Evolutionary conservation across 2,113 vertebrate species (phyloP).

Genomic region (Oreocharis arfaki): DNA sequence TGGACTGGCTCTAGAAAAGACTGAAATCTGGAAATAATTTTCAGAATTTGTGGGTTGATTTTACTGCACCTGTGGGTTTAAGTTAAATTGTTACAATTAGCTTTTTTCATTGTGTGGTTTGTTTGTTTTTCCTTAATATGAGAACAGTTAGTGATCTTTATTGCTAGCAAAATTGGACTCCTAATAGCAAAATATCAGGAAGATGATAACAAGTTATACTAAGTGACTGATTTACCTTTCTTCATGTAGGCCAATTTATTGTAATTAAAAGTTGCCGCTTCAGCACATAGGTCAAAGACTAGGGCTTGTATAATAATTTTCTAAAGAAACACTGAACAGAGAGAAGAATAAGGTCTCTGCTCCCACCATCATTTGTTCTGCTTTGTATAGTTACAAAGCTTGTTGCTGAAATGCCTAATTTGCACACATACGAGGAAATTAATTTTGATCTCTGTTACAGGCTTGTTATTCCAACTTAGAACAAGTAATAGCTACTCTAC

Average conservation of each 20-base stretch:
- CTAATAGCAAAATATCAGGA: neutral
- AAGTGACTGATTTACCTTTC: neutral
- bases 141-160: neutral
- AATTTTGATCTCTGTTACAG: constrained; percentile 1
- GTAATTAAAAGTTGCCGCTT: constrained; percentile 36
- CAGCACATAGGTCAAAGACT: constrained; percentile 22
- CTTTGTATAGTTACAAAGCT: neutral
- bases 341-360: neutral
- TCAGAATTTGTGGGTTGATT: neutral
- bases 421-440: neutral
- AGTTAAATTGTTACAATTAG: neutral
- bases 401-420: neutral
- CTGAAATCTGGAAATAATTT: neutral
- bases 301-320: constrained; percentile 9
- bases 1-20: neutral
- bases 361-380: neutral
- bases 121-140: neutral
- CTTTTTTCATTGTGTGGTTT: neutral
- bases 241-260: neutral
- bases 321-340: constrained; percentile 14
- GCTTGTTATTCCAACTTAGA: neutral
- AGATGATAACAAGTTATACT: neutral
- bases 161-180: neutral
- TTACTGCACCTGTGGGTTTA: neutral
- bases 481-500: neutral